phyloP scores from a whole-genome alignment of 2,797 vertebrate species.

The Phoebastria nigripes region DNA sequence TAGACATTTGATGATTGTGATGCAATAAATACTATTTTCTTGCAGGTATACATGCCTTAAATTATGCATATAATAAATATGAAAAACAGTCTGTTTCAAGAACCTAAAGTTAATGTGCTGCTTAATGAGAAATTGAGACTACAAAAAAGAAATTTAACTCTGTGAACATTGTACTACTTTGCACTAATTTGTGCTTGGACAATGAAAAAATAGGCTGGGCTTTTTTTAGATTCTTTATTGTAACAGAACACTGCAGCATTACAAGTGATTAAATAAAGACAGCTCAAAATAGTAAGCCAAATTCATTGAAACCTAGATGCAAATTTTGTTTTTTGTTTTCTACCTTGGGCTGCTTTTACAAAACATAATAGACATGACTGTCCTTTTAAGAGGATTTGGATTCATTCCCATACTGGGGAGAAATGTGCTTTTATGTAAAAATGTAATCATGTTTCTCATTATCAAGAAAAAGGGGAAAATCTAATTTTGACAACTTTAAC shows the following conservation, averaged over 20 bases:
- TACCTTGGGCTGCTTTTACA: background rate
- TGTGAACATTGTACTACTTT: background rate
- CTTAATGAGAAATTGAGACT: background rate
- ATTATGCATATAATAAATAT: background rate
- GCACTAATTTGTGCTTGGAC: background rate
- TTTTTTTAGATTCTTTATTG: background rate
- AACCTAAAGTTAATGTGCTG: background rate
- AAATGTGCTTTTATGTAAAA: background rate
- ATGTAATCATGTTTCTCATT: constrained; percentile 33
- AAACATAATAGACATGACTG: background rate
- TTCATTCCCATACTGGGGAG: background rate
- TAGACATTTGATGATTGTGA: background rate
- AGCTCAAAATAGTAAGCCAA: background rate
- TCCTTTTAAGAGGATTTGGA: background rate
- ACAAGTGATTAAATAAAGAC: background rate
- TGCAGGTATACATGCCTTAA: background rate
- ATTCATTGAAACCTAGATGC: background rate
- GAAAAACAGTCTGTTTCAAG: background rate
- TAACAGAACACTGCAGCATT: background rate
- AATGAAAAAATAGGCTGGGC: background rate
- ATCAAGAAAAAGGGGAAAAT: constrained; percentile 25
- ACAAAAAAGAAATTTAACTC: background rate
- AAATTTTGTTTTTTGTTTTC: background rate
- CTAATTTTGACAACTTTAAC: constrained; percentile 52
- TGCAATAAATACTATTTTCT: background rate